Evolutionary conservation across 2,888 invertebrate species (phyloP), one percentile per base, ranked within the genome.

Genomic region (Herminia tarsipennalis): DNA sequence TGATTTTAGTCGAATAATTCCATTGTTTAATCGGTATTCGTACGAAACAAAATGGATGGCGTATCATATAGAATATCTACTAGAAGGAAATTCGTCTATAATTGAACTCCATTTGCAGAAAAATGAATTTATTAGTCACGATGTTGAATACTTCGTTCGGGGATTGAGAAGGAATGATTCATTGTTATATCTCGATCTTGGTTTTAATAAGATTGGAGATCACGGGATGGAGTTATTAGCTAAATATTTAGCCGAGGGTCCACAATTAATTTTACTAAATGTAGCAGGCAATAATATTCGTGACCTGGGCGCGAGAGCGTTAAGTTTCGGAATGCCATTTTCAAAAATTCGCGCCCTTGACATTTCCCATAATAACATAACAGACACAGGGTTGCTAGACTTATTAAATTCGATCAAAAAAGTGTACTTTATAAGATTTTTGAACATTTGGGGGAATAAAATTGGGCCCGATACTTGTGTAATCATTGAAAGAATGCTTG

Each of bases 71-170:
- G 90, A 90, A 61, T 80, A 76, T 35, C 61, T 92, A 2, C 62
- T 92, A 0, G 81, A 85, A 69, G 73, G 75, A 24, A 91, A 91
- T 30, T 61, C 59, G 25, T 81, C 78, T 2, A 78, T 94, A 20
- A 78, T 87, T 0, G 93, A 93, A 59, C 66, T 94, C 6, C 92
- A 93, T 76, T 73, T 93, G 14, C 93, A 93, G 68, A 94, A 94
- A 61, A 93, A 92, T 55, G 82, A 91, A 65, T 92, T 94, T 21
- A 87, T 90, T 8, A 92, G 93, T 0, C 94, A 94, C 44, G 94
- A 94, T 60, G 77, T 94, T 25, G 93, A 94, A 54, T 87, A 87
- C 42, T 77, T 94, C 44, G 69, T 89, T 2, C 68, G 86, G 29
- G 94, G 94, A 3, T 77, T 94, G 30, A 70, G 78, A 8, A 58